Conservation (phyloP, 2,113 vertebrate genomes). For the Tyto alba region DNA sequence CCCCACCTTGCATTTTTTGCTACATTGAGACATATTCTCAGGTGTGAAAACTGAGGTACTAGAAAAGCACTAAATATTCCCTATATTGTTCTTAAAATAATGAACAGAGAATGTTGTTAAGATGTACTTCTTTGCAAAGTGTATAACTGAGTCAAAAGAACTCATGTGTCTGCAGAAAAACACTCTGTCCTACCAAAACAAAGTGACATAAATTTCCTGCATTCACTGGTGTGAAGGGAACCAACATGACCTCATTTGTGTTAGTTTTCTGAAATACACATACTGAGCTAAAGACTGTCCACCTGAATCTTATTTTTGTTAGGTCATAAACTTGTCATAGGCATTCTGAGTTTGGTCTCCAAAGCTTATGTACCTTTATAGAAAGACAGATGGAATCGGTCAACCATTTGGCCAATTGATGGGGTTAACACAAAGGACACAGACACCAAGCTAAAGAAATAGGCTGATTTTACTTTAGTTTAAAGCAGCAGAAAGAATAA, state of each 20-base stretch:
- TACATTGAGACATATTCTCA: background rate
- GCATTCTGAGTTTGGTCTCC: background rate
- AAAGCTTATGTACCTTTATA: background rate
- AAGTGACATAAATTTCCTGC: background rate
- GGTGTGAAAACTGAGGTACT: background rate
- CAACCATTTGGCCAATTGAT: no score
- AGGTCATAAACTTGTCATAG: background rate
- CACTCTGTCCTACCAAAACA: background rate
- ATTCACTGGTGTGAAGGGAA: background rate
- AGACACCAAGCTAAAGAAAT: no score
- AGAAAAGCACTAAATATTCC: background rate
- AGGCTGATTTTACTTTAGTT: no score
- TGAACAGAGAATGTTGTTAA: background rate
- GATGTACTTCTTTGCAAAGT: background rate
- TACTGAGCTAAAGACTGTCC: background rate
- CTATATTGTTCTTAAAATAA: background rate
- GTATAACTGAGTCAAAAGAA: background rate
- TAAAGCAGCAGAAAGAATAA: no score
- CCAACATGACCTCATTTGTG: background rate
- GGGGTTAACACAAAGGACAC: no score
- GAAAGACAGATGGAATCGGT: background rate
- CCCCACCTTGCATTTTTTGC: background rate
- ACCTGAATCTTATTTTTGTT: background rate
- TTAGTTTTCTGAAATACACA: background rate
- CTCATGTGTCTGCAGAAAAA: background rate